Evolutionary conservation across 2,888 invertebrate species (phyloP), one percentile per base, ranked within the genome.

Genomic region (Branchellion lobata): DNA sequence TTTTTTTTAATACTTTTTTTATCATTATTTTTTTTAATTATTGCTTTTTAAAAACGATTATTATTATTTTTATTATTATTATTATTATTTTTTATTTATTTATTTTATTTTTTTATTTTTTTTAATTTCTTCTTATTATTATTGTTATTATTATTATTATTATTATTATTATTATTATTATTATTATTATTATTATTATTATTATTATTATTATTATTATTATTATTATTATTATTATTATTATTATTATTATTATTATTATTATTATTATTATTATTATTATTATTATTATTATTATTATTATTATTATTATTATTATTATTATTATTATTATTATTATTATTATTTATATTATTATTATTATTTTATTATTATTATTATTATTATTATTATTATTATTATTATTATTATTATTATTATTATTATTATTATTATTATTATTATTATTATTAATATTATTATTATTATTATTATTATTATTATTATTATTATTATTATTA

Each of bases 291-390:
- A 71, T 71, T n/a, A 71, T 31, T 3, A 71, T 11, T n/a, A 71
- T 31, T n/a, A 71, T 8, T n/a, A 71, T 71, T n/a, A 71, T 71
- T n/a, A 71, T 71, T n/a, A 71, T 71, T n/a, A 71, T 29, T n/a
- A 71, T 11, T n/a, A 71, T 11, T n/a, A 71, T 33, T 11, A 71
- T 27, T 29, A 8, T n/a, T 29, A 71, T 29, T 71, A 27, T 8
- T 11, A 71, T 33, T 8, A 71, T 31, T 71, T 8, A 8, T 27
- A 71, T 65, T 21, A 65, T 29, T 21, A 65, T n/a, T 65, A 65
- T n/a, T 21, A 65, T n/a, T n/a, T n/a, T n/a, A n/a, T n/a, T n/a
- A n/a, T n/a, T n/a, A n/a, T n/a, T n/a, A n/a, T n/a, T n/a, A n/a
- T n/a, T n/a, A n/a, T n/a, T n/a, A n/a, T n/a, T n/a, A n/a, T n/a